Evolutionary conservation across 2,113 vertebrate genomes (phyloP), one percentile per base, ranked within the genome.

Genomic region (Oostethus manadensis): DNA sequence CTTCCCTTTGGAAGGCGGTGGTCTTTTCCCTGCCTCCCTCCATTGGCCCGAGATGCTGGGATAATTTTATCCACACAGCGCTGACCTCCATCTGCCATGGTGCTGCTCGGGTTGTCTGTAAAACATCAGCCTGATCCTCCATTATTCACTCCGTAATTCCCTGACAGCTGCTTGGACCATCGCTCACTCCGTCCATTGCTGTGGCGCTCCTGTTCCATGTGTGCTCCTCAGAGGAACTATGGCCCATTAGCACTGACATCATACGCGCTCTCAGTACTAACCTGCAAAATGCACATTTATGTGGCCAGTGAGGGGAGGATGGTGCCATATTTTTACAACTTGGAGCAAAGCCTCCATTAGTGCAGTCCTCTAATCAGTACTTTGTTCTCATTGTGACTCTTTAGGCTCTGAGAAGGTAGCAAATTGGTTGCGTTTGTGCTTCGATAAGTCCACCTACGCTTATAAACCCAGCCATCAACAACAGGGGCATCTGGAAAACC

Each of bases 361-460:
- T n/a, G 22, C 10, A 47, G 56, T 44, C 2, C 40, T 67, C 26
- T 29, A 48, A 51, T 79, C 33, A 76, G 11, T 23, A 53, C 33
- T 50, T 50, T 23, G 21, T 50, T 49, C 3, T 13, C 20, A 14
- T 14, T 13, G 10, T 60, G 56, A 18, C 58, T 44, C 51, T 60
- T 3, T 10, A 9, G 7, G 38, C 35, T 57, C 42, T 64, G 56
- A 50, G 56, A 10, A 43, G n/a, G 51, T 70, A 64, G 66, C 20
- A 14, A 63, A 38, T 60, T 66, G 61, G 20, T 58, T 56, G 76
- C 55, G 50, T 48, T 63, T 44, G 47, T 26, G 64, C 55, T 60
- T 79, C 58, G 71, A 67, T 88, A 82, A 85, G 62, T 75, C 84
- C 78, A 77, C 84, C 78, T 65, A 49, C 76, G 70, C 74, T 51